Evolutionary conservation across 1,140 invertebrate genomes (phyloP).

Genomic region (Yoshiicerus persimilis): DNA sequence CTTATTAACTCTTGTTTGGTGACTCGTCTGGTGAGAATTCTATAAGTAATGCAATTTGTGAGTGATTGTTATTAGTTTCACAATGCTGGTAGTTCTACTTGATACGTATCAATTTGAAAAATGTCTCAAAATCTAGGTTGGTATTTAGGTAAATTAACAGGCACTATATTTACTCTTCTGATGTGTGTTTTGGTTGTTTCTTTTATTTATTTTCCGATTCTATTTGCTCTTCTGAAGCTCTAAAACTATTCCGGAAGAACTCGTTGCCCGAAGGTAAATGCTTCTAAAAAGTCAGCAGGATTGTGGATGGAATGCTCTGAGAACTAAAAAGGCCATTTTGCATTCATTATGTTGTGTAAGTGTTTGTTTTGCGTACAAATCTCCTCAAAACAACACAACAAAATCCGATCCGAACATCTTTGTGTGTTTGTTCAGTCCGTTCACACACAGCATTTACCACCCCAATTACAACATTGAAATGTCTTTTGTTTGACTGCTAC

Average conservation of each 20-base stretch:
- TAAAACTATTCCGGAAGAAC: conserved; percentile 51
- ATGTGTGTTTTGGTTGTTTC: conserved; percentile 36
- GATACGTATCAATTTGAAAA: background rate
- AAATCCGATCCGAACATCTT: background rate
- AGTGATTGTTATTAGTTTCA: background rate
- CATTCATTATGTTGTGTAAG: conserved; percentile 51
- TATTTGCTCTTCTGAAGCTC: conserved; percentile 48
- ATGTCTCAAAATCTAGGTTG: background rate
- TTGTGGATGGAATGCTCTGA: conserved; percentile 49
- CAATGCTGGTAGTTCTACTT: background rate
- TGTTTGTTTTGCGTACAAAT: conserved; percentile 46
- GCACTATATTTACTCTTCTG: conserved; percentile 24
- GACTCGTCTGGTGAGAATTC: conserved; percentile 1
- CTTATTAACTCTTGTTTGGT: background rate
- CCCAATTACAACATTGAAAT: background rate
- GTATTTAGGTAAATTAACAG: background rate
- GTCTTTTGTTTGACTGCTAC: conserved; percentile 15
- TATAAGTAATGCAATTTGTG: background rate
- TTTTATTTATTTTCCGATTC: conserved; percentile 48
- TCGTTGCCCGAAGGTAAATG: conserved; percentile 50
- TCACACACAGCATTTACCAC: background rate
- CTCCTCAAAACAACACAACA: conserved; percentile 16
- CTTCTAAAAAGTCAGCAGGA: conserved; percentile 48
- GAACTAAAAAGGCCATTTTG: conserved; percentile 48
- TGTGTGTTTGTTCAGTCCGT: background rate